Conservation (phyloP, 2,113 vertebrate genomes). For the Megalops atlanticus region DNA sequence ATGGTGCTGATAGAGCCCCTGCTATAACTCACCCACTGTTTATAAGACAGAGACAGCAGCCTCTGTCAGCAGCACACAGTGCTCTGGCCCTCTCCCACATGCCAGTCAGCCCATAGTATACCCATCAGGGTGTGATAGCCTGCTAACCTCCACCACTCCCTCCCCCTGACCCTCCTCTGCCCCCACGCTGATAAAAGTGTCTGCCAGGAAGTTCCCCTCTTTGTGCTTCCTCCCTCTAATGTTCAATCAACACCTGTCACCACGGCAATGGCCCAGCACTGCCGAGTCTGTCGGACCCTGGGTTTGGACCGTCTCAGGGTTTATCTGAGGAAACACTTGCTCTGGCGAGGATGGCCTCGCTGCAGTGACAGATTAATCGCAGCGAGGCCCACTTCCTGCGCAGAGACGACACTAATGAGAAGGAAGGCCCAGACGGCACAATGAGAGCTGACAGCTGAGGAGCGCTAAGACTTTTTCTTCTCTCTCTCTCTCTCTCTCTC, state of each 20-base stretch:
- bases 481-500: background rate
- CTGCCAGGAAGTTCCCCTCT: constrained; percentile 69
- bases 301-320: constrained; percentile 73
- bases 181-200: constrained; percentile 72
- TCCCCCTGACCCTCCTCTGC: constrained; percentile 54
- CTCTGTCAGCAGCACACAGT: constrained; percentile 30
- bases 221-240: constrained; percentile 81
- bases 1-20: constrained; percentile 41
- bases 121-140: constrained; percentile 59
- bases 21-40: constrained; percentile 68
- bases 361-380: constrained; percentile 95
- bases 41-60: constrained; percentile 58
- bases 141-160: constrained; percentile 45
- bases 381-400: constrained; percentile 96
- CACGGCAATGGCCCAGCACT: constrained; percentile 47
- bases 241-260: constrained; percentile 93
- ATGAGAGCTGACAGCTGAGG: constrained; percentile 92
- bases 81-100: constrained; percentile 31
- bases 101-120: constrained; percentile 40
- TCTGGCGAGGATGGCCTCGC: constrained; percentile 90
- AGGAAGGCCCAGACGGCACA: constrained; percentile 89
- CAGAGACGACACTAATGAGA: constrained; percentile 97
- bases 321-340: constrained; percentile 99
- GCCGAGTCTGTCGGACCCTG: background rate
- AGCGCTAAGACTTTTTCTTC: background rate